Percentiles rank a stretch among this genome's conserved stretches.
phyloP scores from a whole-genome alignment of 2,113 vertebrate genomes.

The Istiophorus platypterus region DNA sequence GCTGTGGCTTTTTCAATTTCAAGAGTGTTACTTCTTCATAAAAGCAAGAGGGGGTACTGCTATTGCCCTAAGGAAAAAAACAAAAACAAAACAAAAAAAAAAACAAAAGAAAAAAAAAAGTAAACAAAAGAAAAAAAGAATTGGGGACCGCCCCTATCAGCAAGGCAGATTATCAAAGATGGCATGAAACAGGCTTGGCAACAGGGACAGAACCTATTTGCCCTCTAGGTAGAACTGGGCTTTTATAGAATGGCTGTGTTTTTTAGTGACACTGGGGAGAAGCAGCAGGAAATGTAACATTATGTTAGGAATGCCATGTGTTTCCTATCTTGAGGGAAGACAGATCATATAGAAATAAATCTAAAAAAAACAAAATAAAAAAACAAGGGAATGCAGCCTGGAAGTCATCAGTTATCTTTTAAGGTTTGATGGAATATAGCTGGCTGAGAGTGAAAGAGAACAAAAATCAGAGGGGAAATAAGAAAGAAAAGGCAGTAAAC shows the following conservation, averaged over 20 bases:
- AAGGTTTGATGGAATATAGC: constrained; percentile 80
- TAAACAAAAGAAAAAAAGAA: constrained; percentile 8
- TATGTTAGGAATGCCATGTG: constrained; percentile 66
- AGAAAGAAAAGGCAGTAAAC: constrained; percentile 34
- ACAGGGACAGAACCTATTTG: constrained; percentile 71
- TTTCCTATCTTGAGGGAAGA: constrained; percentile 56
- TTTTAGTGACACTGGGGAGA: constrained; percentile 66
- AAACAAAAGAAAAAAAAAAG: constrained; percentile 47
- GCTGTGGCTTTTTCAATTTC: constrained; percentile 71
- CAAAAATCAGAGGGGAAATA: background rate
- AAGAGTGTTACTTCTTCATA: constrained; percentile 75
- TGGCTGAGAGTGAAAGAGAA: constrained; percentile 27
- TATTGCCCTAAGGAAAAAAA: constrained; percentile 56
- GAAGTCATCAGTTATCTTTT: constrained; percentile 79
- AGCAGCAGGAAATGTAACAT: constrained; percentile 69
- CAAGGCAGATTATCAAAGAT: constrained; percentile 80
- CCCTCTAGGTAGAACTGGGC: constrained; percentile 67
- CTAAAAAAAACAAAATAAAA: constrained; percentile 64
- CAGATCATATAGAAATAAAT: constrained; percentile 68
- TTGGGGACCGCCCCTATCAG: constrained; percentile 45
- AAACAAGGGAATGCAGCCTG: constrained; percentile 46
- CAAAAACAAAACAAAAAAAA: constrained; percentile 16
- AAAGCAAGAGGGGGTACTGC: constrained; percentile 60
- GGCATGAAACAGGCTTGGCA: constrained; percentile 51
- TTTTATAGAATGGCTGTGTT: constrained; percentile 75